Conservation (phyloP, 2,113 vertebrate genomes). For the Pedetes capensis region DNA sequence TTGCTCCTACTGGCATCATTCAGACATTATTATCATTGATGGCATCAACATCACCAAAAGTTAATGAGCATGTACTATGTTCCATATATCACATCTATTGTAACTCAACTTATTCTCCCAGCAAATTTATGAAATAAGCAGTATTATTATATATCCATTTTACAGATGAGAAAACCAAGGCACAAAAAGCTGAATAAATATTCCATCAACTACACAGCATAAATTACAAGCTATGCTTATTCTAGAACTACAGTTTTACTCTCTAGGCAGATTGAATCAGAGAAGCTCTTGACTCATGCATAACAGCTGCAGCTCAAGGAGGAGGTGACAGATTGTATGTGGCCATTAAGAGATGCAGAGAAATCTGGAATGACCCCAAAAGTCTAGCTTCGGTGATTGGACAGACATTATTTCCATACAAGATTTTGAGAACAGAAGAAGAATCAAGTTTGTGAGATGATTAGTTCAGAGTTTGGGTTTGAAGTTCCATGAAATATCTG, state of each 20-base stretch:
- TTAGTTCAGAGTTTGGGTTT: not conserved
- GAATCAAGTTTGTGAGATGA: not conserved
- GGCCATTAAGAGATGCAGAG: not conserved
- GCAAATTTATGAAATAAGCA: not conserved
- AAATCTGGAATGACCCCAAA: not conserved
- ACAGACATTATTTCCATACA: not conserved
- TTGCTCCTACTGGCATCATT: not conserved
- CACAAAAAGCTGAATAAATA: conserved; percentile 15
- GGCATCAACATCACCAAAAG: not conserved
- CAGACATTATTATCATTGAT: not conserved
- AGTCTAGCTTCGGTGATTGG: not conserved
- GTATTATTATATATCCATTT: not conserved
- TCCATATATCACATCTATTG: not conserved
- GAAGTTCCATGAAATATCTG: not conserved
- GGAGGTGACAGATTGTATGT: not conserved
- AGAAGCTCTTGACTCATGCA: not conserved
- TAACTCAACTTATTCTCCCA: not conserved
- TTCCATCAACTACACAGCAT: not conserved
- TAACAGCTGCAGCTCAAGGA: not conserved
- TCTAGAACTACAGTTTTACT: conserved; percentile 4
- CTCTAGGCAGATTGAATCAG: not conserved
- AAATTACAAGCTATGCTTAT: not conserved
- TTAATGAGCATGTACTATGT: not conserved
- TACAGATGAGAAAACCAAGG: conserved; percentile 11
- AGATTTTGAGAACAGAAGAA: not conserved